Base-by-base conservation (phyloP, 1,140 invertebrate genomes). In the Lepidotrigona ventralis region DNA sequence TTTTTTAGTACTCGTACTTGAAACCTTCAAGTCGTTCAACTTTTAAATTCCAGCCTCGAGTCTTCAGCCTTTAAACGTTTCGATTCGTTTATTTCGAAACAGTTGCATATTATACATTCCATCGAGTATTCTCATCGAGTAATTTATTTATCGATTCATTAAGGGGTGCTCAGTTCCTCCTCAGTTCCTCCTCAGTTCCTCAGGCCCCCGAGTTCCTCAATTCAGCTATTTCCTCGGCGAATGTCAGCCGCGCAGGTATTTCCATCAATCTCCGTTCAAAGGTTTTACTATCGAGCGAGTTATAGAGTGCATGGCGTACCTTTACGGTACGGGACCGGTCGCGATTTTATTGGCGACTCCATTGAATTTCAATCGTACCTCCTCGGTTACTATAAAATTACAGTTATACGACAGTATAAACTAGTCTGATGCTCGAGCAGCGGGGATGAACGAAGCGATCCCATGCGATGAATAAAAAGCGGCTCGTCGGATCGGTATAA, bases 401-500 rank as follows among this genome's bases (percentile, higher is more conserved):
- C 54, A 76, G 66, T 84, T 87, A 87, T 69, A 64, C 71, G 77
- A 21, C 72, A 8, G 74, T 83, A 85, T 83, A 77, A 82, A 63
- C 39, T 73, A 58, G 60, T 74, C 54, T 33, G 75, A 53, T 29
- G 29, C 21, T 29, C 54, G 53, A 46, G 33, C 56, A 53, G 69
- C 33, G 51, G 64, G 56, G 46, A 75, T 79, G 29, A 78, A 69
- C 23, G 70, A 29, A 29, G 77, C 8, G 72, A 87, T 86, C 58
- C 53, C 83, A 63, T 74, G 53, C 19, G 58, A 66, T 63, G 63
- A 81, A 84, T 73, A 87, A 88, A 87, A 86, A 84, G 53, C 63
- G 29, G 74, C 46, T 64, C 29, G 63, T n/a, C 15, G 29, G 63
- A 83, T 79, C 26, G 39, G 39, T 66, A 63, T n/a, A 51, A 14